These are phyloP conservation scores for Paratrypauchen microcephalus DNA, from an alignment of 2,797 vertebrate genomes.

Conservation along the genomic window DNA sequence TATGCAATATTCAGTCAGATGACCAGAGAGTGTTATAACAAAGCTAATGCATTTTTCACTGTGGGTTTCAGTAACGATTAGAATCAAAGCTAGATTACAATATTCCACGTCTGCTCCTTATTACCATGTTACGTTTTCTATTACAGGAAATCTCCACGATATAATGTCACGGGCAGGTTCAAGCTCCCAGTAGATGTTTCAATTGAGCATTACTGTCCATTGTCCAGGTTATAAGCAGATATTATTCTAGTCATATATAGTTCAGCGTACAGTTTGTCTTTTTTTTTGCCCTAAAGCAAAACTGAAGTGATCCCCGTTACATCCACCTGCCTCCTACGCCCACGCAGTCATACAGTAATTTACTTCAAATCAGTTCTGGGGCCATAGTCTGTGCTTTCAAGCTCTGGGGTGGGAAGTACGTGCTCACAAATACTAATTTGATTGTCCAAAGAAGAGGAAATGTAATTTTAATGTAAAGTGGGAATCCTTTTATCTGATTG, in stretches of 20 bases:
- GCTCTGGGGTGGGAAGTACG: slow-evolving; percentile 34
- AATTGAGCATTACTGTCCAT: slow-evolving; percentile 9
- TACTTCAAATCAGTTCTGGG: slow-evolving; percentile 28
- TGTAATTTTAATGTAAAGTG: slow-evolving; percentile 44
- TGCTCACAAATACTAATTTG: slow-evolving; percentile 56
- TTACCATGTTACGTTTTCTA: slow-evolving; percentile 12
- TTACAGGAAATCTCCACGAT: slow-evolving; percentile 11
- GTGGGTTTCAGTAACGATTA: slow-evolving; percentile 38
- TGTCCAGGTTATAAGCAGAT: slow-evolving; percentile 12
- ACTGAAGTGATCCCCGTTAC: slow-evolving; percentile 10
- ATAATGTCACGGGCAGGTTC: slow-evolving; percentile 1
- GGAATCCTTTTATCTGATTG: slow-evolving; percentile 42
- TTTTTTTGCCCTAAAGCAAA: neutral
- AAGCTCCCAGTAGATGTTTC: slow-evolving; percentile 13
- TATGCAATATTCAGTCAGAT: slow-evolving; percentile 58
- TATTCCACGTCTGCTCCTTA: slow-evolving; percentile 28
- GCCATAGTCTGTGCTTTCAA: slow-evolving; percentile 33
- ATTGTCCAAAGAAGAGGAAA: slow-evolving; percentile 48
- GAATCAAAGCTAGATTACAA: slow-evolving; percentile 39
- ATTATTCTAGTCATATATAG: slow-evolving; percentile 20
- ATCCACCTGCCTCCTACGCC: slow-evolving; percentile 32
- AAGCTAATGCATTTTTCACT: slow-evolving; percentile 63
- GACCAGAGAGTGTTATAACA: slow-evolving; percentile 53
- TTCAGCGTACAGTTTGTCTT: slow-evolving; percentile 5
- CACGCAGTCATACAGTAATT: slow-evolving; percentile 30